These are phyloP conservation scores for Himalopsyche tibetana DNA, from an alignment of 2,888 invertebrate species.

Conservation along the genomic window DNA sequence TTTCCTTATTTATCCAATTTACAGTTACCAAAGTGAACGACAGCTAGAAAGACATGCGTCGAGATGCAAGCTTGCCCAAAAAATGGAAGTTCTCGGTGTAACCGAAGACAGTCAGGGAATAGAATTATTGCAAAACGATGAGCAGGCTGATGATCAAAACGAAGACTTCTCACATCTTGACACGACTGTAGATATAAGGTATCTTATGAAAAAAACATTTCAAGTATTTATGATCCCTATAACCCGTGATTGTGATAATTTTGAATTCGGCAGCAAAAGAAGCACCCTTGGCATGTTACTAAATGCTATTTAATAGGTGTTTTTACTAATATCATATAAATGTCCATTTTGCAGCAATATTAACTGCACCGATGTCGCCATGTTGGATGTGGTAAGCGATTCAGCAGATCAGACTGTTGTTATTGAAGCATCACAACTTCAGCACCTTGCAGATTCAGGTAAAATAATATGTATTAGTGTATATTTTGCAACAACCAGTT, in stretches of 20 bases:
- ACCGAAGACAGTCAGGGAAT: not conserved
- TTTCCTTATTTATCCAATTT: not conserved
- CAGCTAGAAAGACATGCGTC: constrained; percentile 61
- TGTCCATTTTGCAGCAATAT: not conserved
- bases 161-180: constrained; percentile 23
- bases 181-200: not conserved
- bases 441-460: constrained; percentile 38
- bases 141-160: constrained; percentile 3
- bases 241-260: not conserved
- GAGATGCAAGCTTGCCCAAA: constrained; percentile 57
- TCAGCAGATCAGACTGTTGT: constrained; percentile 28
- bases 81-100: constrained; percentile 37
- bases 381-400: not conserved
- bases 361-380: not conserved
- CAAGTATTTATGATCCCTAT: too few relatives aligned
- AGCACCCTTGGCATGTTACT: too few relatives aligned
- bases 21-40: constrained; percentile 63
- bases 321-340: not conserved
- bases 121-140: not conserved
- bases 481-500: too few relatives aligned
- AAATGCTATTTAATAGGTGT: too few relatives aligned
- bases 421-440: constrained; percentile 37
- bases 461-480: not conserved
- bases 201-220: too few relatives aligned
- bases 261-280: too few relatives aligned